A percentile compares a stretch with the other conserved stretches of the same genome.
Conservation (phyloP, 2,113 vertebrate species). For the Pseudopipra pipra region DNA sequence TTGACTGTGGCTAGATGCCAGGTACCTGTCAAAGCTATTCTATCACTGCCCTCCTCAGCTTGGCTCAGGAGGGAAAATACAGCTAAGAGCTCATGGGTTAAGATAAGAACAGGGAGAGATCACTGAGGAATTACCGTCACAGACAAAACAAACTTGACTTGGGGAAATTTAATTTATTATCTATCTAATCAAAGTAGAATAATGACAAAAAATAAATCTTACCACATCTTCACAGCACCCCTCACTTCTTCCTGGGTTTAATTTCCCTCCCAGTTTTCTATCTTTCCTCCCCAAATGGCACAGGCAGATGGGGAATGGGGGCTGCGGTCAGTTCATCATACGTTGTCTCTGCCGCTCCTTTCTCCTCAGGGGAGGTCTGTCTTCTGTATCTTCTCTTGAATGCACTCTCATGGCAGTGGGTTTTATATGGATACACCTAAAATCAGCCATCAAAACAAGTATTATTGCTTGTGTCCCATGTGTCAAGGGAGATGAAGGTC, state of each 20-base stretch:
- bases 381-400: neutral
- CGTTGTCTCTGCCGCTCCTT: neutral
- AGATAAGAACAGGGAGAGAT: neutral
- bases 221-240: neutral
- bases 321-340: neutral
- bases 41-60: neutral
- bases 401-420: neutral
- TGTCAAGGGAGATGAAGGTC: neutral
- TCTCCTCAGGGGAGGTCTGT: neutral
- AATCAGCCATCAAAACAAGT: neutral
- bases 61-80: neutral
- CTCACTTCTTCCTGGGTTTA: neutral
- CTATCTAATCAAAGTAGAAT: neutral
- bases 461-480: neutral
- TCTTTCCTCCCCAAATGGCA: neutral
- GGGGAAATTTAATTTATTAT: neutral
- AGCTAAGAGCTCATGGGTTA: rapidly evolving
- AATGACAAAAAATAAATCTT: neutral
- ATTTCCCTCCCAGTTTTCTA: neutral
- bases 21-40: neutral
- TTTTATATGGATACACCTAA: neutral
- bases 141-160: neutral
- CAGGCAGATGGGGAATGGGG: neutral
- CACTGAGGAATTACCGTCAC: neutral
- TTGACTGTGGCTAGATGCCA: neutral